Evolutionary conservation across 1,140 invertebrate genomes (phyloP).

Genomic region (Bombus affinis): DNA sequence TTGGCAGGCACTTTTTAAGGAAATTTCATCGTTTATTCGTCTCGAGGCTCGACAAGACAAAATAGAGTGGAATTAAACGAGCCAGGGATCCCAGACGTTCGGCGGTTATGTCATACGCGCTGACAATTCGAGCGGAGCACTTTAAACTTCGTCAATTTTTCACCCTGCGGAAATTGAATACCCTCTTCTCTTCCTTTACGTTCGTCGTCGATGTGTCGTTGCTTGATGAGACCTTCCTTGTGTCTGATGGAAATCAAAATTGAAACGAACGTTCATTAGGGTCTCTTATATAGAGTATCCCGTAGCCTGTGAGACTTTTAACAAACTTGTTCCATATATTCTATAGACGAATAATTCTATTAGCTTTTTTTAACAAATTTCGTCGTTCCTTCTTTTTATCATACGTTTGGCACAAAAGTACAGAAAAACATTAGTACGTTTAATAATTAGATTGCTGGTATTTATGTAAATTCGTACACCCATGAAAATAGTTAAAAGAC

Average conservation of each 20-base stretch:
- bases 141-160: constrained; percentile 50
- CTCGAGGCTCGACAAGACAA: neutral
- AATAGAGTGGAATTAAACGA: constrained; percentile 23
- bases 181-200: neutral
- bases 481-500: too few species aligned
- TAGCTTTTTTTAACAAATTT: neutral
- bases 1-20: neutral
- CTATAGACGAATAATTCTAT: neutral
- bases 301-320: too few species aligned
- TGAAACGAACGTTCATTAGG: neutral
- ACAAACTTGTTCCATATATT: neutral
- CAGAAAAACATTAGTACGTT: neutral
- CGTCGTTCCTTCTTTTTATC: too few species aligned
- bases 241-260: neutral
- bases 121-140: neutral
- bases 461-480: too few species aligned
- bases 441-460: too few species aligned
- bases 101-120: constrained; percentile 18
- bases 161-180: constrained; percentile 40
- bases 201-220: too few species aligned
- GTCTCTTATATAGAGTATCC: neutral
- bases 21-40: constrained; percentile 1
- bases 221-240: neutral
- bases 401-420: neutral
- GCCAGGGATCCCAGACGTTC: constrained; percentile 5